phyloP scores from a whole-genome alignment of 2,797 vertebrate species.

The Vireo griseus region DNA sequence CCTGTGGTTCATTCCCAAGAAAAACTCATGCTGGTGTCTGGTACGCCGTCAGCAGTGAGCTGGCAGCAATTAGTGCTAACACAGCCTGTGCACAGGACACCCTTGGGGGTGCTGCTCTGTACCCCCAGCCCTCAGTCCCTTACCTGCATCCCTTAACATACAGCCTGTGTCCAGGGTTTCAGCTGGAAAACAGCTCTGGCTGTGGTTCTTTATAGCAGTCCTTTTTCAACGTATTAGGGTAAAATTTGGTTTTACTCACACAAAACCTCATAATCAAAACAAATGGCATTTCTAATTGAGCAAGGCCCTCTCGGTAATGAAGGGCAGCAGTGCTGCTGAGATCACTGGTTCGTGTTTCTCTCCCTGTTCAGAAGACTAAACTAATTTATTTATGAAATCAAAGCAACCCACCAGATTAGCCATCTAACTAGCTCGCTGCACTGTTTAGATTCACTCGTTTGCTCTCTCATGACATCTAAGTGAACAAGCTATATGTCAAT shows the following conservation, averaged over 20 bases:
- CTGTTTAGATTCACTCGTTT: slow-evolving; percentile 60
- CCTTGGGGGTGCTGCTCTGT: neutral
- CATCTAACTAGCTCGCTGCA: slow-evolving; percentile 46
- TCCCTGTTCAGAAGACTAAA: slow-evolving; percentile 18
- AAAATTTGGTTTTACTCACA: neutral
- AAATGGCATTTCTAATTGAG: slow-evolving; percentile 37
- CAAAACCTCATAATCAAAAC: slow-evolving; percentile 28
- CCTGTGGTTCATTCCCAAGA: neutral
- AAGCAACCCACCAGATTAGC: slow-evolving; percentile 64
- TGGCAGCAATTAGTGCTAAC: neutral
- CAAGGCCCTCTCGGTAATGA: neutral
- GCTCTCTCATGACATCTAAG: slow-evolving; percentile 66
- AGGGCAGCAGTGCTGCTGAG: slow-evolving; percentile 27
- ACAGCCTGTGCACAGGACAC: neutral
- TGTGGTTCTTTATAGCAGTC: neutral
- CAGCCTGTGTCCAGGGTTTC: neutral
- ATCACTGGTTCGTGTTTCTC: slow-evolving; percentile 14
- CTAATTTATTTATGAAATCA: slow-evolving; percentile 66
- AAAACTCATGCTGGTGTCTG: neutral
- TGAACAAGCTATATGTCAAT: slow-evolving; percentile 70
- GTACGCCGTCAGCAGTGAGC: fast-evolving
- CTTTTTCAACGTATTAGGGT: neutral
- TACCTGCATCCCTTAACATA: neutral
- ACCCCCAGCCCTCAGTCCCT: neutral
- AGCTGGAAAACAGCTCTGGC: neutral